Percentiles rank a stretch among this genome's conserved stretches.
Conservation (phyloP, 1,140 invertebrate species). For the Yoshiicerus persimilis region DNA sequence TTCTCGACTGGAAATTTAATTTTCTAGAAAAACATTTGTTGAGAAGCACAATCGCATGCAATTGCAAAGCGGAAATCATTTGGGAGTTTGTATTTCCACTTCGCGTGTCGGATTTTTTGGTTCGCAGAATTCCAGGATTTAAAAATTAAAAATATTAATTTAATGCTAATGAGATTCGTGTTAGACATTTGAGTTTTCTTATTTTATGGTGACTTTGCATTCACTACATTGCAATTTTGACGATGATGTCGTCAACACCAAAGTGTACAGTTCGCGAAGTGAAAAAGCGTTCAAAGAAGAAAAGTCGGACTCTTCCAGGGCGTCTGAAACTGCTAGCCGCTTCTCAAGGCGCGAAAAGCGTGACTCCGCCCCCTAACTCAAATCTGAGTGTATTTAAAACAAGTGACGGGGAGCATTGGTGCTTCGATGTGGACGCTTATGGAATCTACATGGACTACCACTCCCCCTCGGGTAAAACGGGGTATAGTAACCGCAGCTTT, state of each 20-base stretch:
- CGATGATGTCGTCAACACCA: neutral
- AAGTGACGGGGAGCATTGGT: conserved; percentile 37
- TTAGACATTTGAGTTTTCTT: neutral
- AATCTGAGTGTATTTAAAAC: conserved; percentile 41
- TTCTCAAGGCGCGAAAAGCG: neutral
- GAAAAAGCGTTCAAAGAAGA: conserved; percentile 46
- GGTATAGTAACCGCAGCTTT: neutral
- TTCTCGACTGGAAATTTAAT: neutral
- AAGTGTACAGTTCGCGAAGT: conserved; percentile 47
- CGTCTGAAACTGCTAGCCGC: conserved; percentile 37
- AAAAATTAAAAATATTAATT: no score
- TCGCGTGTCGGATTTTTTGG: neutral
- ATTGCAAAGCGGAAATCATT: neutral
- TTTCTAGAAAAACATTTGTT: neutral
- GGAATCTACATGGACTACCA: conserved; percentile 42
- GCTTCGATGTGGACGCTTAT: conserved; percentile 44
- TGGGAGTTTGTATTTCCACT: neutral
- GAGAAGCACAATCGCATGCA: neutral
- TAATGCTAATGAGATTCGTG: no score
- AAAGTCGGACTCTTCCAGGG: conserved; percentile 46
- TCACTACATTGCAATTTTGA: neutral
- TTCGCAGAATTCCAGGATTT: neutral
- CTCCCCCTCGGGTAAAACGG: neutral
- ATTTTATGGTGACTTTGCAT: neutral
- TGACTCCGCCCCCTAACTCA: conserved; percentile 28